A percentile compares a stretch with the other conserved stretches of the same genome.
Evolutionary conservation across 2,797 vertebrate genomes (phyloP).

Genomic region (Enteromius thamalakanensis): DNA sequence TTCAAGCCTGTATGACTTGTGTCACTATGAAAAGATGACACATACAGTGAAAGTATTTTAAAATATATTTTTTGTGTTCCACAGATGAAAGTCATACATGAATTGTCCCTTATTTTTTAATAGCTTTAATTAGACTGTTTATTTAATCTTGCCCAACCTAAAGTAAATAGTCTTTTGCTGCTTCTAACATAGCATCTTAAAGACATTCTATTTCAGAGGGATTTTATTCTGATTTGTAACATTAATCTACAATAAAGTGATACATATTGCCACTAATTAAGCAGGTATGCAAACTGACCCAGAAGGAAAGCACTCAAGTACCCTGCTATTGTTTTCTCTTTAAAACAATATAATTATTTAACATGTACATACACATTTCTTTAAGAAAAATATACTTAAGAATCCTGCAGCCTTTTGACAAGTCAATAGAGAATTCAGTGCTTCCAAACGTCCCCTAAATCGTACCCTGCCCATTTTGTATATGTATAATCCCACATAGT

Average conservation of each 20-base stretch:
- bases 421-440: too few species aligned
- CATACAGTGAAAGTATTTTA: not conserved
- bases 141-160: not conserved
- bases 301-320: not conserved
- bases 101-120: not conserved
- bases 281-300: not conserved
- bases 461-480: not conserved
- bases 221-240: not conserved
- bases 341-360: not conserved
- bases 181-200: not conserved
- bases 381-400: not conserved
- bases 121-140: not conserved
- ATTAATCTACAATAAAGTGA: not conserved
- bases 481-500: conserved; percentile 8
- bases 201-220: not conserved
- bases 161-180: not conserved
- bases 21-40: not conserved
- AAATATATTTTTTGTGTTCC: not conserved
- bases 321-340: not conserved
- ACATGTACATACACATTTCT: not conserved
- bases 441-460: not conserved
- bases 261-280: not conserved
- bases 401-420: not conserved
- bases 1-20: not conserved
- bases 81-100: not conserved